phyloP scores from a whole-genome alignment of 2,888 invertebrate genomes.

The Eupithecia exiguata region DNA sequence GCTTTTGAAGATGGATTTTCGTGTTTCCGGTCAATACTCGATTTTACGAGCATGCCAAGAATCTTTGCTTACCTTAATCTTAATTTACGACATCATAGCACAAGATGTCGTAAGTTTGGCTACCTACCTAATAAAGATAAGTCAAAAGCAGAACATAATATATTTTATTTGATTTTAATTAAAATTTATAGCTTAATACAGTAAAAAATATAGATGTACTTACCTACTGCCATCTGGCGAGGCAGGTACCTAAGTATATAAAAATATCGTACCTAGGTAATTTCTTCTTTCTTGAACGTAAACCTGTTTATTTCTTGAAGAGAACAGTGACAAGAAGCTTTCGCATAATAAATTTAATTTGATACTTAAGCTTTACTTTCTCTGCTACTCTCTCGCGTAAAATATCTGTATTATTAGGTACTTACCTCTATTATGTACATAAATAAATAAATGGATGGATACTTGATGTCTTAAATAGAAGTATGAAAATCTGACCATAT shows the following conservation, averaged over 20 bases:
- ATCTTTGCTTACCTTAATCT: too few relatives aligned
- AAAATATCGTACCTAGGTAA: neutral
- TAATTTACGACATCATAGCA: too few relatives aligned
- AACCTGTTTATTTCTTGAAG: slow-evolving; percentile 26
- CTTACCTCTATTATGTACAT: neutral
- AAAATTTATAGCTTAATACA: neutral
- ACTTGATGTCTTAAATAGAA: neutral
- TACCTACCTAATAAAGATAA: neutral
- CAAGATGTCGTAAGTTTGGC: neutral
- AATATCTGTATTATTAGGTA: slow-evolving; percentile 9
- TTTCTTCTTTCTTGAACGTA: neutral
- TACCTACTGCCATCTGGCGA: neutral
- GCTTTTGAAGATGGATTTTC: neutral
- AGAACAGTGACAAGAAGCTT: slow-evolving; percentile 29
- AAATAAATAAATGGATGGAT: neutral
- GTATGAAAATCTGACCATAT: neutral
- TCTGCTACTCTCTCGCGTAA: slow-evolving; percentile 32
- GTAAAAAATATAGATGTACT: too few relatives aligned
- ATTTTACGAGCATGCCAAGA: neutral
- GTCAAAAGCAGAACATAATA: neutral
- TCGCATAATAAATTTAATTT: slow-evolving; percentile 32
- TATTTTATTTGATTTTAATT: neutral
- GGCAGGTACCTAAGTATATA: neutral
- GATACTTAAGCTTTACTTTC: slow-evolving; percentile 17
- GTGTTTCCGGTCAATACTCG: neutral